A percentile compares a stretch with the other conserved stretches of the same genome.
Conservation (phyloP, 2,888 invertebrate species). For the Drosophila neonasuta region DNA sequence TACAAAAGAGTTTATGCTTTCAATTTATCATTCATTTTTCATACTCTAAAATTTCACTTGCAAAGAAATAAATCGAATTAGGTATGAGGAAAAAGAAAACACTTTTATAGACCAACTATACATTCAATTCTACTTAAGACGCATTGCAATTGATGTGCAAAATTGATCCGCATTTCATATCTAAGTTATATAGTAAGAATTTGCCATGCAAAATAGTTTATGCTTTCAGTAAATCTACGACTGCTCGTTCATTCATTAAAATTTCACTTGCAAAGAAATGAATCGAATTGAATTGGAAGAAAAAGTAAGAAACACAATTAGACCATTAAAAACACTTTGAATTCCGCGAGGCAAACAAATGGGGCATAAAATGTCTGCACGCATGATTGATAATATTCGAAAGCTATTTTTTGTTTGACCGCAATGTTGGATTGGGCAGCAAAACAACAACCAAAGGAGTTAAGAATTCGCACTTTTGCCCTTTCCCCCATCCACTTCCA, state of each 20-base stretch:
- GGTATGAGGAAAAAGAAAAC: too few species aligned
- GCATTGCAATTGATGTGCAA: too few species aligned
- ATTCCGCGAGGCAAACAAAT: conserved; percentile 30
- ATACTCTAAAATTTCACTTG: too few species aligned
- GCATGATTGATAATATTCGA: conserved; percentile 73
- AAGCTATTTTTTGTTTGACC: conserved; percentile 55
- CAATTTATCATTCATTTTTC: too few species aligned
- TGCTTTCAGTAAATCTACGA: background rate
- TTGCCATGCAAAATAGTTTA: background rate
- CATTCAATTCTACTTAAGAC: too few species aligned
- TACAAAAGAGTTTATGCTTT: background rate
- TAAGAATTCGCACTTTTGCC: conserved; percentile 59
- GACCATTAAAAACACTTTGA: conserved; percentile 43
- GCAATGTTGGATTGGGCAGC: conserved; percentile 30
- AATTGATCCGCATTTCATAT: too few species aligned
- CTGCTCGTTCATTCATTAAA: background rate
- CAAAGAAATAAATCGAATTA: too few species aligned
- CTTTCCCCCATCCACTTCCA: too few species aligned
- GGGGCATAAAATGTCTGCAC: conserved; percentile 45
- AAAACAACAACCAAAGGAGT: background rate
- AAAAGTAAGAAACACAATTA: conserved; percentile 43
- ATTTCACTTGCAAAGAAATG: conserved; percentile 3
- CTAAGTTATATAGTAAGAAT: too few species aligned
- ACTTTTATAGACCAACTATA: too few species aligned
- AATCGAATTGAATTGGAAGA: background rate